These are phyloP conservation scores for Pseudopleuronectes americanus DNA, from an alignment of 2,797 vertebrate species.

Conservation along the genomic window DNA sequence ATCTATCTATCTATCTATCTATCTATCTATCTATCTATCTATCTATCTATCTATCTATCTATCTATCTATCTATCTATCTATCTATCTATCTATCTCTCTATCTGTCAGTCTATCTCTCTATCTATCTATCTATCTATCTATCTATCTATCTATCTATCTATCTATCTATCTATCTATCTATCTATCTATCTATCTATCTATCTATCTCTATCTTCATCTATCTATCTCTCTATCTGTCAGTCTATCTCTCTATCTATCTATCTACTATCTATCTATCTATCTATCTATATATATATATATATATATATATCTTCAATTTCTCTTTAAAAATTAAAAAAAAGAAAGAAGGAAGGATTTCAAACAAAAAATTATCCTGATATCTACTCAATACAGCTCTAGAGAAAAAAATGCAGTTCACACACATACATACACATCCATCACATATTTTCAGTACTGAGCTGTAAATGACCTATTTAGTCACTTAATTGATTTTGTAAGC, in stretches of 20 bases:
- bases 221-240: neutral
- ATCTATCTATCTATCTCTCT: neutral
- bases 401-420: slow-evolving; percentile 3
- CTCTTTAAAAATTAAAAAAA: neutral
- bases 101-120: too few species aligned
- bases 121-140: too few species aligned
- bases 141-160: neutral
- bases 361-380: slow-evolving; percentile 1
- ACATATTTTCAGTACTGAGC: slow-evolving; percentile 45
- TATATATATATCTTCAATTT: too few species aligned
- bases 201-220: neutral
- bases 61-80: neutral
- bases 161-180: neutral
- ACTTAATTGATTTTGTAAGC: slow-evolving; percentile 75
- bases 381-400: neutral
- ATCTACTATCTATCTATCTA: too few species aligned
- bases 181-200: neutral
- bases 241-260: neutral
- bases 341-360: neutral
- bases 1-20: neutral
- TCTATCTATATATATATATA: too few species aligned
- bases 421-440: slow-evolving; percentile 6
- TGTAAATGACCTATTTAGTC: slow-evolving; percentile 74
- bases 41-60: neutral
- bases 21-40: too few species aligned